These are phyloP conservation scores for Thinocorus orbignyianus DNA, from an alignment of 2,113 vertebrate species.

Conservation along the genomic window DNA sequence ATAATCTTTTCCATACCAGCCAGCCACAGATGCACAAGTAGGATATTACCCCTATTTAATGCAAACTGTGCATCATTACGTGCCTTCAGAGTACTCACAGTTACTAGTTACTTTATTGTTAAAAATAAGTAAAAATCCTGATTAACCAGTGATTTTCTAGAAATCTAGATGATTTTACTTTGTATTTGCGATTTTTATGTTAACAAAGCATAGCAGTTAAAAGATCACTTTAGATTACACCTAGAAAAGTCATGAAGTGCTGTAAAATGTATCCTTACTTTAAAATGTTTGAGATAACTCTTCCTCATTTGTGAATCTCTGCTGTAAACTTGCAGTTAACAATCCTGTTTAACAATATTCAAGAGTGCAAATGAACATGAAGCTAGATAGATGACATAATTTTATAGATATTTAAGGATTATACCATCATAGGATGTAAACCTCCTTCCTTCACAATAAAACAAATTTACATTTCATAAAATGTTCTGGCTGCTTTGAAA, in stretches of 20 bases:
- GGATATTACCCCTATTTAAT: not conserved
- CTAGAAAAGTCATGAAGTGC: not conserved
- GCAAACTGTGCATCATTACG: not conserved
- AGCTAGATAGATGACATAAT: not conserved
- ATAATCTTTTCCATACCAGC: not conserved
- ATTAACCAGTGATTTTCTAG: not conserved
- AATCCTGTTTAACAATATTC: not conserved
- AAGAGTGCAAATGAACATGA: not conserved
- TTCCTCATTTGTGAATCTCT: not conserved
- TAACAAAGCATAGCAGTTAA: not conserved
- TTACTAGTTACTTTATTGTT: not conserved
- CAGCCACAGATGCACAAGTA: not conserved
- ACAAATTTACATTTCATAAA: not conserved
- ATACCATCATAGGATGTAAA: not conserved
- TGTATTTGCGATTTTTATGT: not conserved
- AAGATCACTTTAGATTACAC: not conserved
- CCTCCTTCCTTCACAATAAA: not conserved
- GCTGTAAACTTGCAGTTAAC: not conserved
- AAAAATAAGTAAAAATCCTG: not conserved
- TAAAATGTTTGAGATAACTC: not conserved
- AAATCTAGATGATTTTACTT: not conserved
- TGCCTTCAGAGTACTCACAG: not conserved
- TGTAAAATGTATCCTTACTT: not conserved
- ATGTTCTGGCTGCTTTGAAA: not conserved
- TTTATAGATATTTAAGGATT: not conserved